Conservation (phyloP, 2,113 vertebrate species). For the Notechis scutatus region DNA sequence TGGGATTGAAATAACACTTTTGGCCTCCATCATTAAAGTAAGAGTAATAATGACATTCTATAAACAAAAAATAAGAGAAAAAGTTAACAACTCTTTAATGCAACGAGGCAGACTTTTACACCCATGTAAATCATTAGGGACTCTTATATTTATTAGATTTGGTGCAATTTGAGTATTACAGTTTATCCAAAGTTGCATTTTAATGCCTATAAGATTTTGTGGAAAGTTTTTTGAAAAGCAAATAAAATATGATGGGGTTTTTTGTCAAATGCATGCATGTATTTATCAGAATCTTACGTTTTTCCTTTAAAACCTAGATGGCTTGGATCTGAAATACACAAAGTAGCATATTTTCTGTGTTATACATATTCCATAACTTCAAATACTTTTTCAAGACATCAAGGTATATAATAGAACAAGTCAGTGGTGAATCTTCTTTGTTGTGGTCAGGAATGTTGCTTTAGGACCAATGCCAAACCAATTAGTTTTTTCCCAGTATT, state of each 20-base stretch:
- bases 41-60: background rate
- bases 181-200: background rate
- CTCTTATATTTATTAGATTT: background rate
- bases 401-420: background rate
- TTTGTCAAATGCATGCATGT: background rate
- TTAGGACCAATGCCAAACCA: background rate
- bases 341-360: background rate
- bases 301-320: background rate
- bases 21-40: conserved; percentile 16
- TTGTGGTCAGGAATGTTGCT: background rate
- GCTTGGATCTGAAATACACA: background rate
- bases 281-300: background rate
- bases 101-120: background rate
- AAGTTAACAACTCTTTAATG: background rate
- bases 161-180: background rate
- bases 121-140: background rate
- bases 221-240: background rate
- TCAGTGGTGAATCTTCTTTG: background rate
- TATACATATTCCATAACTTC: background rate
- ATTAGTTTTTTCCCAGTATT: background rate
- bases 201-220: background rate
- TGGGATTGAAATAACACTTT: background rate
- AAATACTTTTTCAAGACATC: background rate
- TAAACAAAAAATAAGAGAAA: background rate
- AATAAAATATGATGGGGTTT: background rate